A percentile compares a stretch with the other conserved stretches of the same genome.
phyloP scores from a whole-genome alignment of 2,797 vertebrate species.

The Acanthurus lineatus region DNA sequence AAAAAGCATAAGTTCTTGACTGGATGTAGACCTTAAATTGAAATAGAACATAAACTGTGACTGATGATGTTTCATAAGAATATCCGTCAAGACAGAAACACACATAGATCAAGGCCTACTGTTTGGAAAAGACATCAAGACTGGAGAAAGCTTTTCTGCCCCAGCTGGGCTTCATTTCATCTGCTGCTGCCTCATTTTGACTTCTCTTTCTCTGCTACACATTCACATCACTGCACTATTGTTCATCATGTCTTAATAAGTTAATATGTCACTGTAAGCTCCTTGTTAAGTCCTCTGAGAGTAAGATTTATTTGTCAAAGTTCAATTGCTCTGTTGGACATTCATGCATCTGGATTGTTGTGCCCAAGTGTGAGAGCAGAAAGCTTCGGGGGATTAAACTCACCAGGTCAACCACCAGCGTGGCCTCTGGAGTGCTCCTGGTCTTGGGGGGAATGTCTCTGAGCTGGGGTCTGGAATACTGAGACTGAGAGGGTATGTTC shows the following conservation, averaged over 20 bases:
- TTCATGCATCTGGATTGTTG: neutral
- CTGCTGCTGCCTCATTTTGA: neutral
- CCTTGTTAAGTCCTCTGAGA: neutral
- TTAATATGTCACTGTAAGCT: neutral
- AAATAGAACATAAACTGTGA: neutral
- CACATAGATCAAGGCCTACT: neutral
- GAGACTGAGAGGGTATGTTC: constrained; percentile 74
- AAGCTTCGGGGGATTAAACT: constrained; percentile 42
- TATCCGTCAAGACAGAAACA: neutral
- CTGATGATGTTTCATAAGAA: constrained; percentile 2
- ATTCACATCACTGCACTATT: neutral
- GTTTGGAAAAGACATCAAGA: neutral
- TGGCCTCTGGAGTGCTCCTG: constrained; percentile 82
- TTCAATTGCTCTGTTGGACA: neutral
- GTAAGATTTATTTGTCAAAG: neutral
- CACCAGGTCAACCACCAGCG: constrained; percentile 89
- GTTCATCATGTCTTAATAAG: neutral
- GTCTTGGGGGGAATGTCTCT: constrained; percentile 83
- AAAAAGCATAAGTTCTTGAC: too few relatives aligned
- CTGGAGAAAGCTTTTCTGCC: neutral
- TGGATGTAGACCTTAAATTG: neutral
- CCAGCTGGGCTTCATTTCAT: neutral
- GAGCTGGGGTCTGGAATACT: constrained; percentile 68
- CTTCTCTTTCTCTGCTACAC: neutral
- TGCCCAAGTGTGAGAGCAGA: neutral